These are phyloP conservation scores for Biston betularia DNA, from an alignment of 2,888 invertebrate genomes.

Conservation along the genomic window DNA sequence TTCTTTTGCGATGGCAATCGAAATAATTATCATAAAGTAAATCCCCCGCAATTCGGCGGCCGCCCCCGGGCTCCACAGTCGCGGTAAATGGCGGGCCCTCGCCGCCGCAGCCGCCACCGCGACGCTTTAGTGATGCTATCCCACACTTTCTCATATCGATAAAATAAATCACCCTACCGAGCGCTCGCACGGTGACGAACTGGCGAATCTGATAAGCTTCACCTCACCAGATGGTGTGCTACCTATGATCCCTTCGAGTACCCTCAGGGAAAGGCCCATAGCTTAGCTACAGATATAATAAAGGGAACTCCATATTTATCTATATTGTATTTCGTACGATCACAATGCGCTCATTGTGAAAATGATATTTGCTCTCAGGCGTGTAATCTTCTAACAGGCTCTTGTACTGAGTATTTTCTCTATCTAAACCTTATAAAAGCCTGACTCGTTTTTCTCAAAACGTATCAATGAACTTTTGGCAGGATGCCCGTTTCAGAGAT, in stretches of 20 bases:
- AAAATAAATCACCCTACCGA: conserved; percentile 48
- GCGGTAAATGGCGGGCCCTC: conserved; percentile 74
- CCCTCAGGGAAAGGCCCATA: not conserved
- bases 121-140: conserved; percentile 66
- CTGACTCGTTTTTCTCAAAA: conserved; percentile 21
- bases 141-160: conserved; percentile 57
- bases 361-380: not conserved
- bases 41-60: conserved; percentile 81
- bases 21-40: conserved; percentile 85
- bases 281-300: not conserved
- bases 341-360: not conserved
- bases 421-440: conserved; percentile 6
- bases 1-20: conserved; percentile 80
- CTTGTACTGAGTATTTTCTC: conserved; percentile 2
- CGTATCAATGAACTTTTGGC: conserved; percentile 34
- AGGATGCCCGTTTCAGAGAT: conserved; percentile 22
- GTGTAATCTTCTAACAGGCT: not conserved
- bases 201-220: conserved; percentile 22
- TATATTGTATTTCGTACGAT: not conserved
- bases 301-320: not conserved
- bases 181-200: conserved; percentile 14
- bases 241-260: not conserved
- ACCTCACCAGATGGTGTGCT: conserved; percentile 8
- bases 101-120: conserved; percentile 51
- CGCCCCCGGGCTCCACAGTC: conserved; percentile 69